Conservation (phyloP, 2,888 invertebrate species). For the Chloroclysta siterata region DNA sequence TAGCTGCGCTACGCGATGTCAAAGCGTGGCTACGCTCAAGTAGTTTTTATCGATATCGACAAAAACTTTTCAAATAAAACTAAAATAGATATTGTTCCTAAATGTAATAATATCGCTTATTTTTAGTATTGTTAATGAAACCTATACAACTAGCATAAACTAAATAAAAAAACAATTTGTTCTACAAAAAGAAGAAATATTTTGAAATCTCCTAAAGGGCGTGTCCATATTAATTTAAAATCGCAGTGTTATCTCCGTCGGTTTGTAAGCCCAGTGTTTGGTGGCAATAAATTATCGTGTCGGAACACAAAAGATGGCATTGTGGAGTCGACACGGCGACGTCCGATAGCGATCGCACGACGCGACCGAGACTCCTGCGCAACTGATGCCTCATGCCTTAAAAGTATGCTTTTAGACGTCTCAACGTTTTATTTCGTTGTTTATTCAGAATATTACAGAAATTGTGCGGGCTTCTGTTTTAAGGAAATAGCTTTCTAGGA, state of each 20-base stretch:
- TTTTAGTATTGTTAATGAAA: neutral
- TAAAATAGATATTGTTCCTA: neutral
- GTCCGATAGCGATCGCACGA: slow-evolving; percentile 73
- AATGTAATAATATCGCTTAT: neutral
- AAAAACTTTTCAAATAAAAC: too few species aligned
- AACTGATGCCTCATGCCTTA: slow-evolving; percentile 41
- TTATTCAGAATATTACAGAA: neutral
- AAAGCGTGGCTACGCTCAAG: neutral
- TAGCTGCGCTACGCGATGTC: slow-evolving; percentile 21
- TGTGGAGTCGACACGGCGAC: slow-evolving; percentile 78
- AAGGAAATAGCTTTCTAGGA: neutral
- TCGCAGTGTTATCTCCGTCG: slow-evolving; percentile 65
- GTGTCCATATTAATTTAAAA: slow-evolving; percentile 63
- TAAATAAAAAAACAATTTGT: slow-evolving; percentile 4
- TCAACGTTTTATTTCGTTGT: slow-evolving; percentile 29
- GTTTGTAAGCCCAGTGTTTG: slow-evolving; percentile 73
- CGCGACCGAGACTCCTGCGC: slow-evolving; percentile 47
- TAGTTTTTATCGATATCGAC: neutral
- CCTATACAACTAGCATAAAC: neutral
- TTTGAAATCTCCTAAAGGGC: slow-evolving; percentile 46
- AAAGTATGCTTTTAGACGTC: slow-evolving; percentile 34
- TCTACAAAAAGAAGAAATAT: slow-evolving; percentile 34
- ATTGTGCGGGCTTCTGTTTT: neutral
- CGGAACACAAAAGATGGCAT: slow-evolving; percentile 81
- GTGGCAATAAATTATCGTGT: slow-evolving; percentile 80